Base-by-base conservation (phyloP, 1,140 invertebrate genomes). In the Pseudomyrmex flavicornis region DNA sequence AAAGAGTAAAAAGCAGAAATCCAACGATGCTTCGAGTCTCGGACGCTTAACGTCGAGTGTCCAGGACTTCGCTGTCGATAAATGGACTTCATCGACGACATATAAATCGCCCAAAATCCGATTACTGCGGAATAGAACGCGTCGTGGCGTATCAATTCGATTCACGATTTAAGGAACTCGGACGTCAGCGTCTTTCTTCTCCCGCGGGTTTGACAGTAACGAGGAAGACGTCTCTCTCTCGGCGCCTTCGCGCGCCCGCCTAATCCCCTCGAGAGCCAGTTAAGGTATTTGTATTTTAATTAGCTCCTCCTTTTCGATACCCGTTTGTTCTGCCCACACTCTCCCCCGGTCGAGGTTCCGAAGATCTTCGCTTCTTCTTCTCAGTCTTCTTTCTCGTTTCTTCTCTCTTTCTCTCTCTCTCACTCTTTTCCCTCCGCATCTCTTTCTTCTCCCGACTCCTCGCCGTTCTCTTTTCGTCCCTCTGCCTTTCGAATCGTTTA, bases 231-330 rank as follows among this genome's bases (percentile, higher is more conserved):
- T 89, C 76, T 77, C 62, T 54, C 59, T 83, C 74, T 59, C 26
- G 77, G 63, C 83, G 83, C 48, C 73, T 22, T 62, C 46, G 84
- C 86, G 84, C 79, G 86, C 87, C 85, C 35, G 89, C 90, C 90
- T 92, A 92, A 91, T 92, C 90, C 88, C 65, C 56, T 72, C 83
- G 35, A 89, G 87, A 89, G 90, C 89, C 91, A 92, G 91, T 92
- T 90, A 89, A 91, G 90, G 91, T 91, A 91, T 93, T 93, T 93
- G 91, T 91, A 92, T 93, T 93, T 93, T 93, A 93, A 93, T 93
- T 92, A 93, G 91, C 91, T 90, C 85, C 86, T 88, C 88, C 89
- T 92, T 92, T 92, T 90, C 91, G 92, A 92, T 90, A 88, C 83
- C 76, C 91, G 90, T 90, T 93, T 90, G 90, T 91, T 92, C 90